phyloP scores from a whole-genome alignment of 30 jellyfish, hydroid and myxozoan genomes.

The Turritopsis dohrnii region DNA sequence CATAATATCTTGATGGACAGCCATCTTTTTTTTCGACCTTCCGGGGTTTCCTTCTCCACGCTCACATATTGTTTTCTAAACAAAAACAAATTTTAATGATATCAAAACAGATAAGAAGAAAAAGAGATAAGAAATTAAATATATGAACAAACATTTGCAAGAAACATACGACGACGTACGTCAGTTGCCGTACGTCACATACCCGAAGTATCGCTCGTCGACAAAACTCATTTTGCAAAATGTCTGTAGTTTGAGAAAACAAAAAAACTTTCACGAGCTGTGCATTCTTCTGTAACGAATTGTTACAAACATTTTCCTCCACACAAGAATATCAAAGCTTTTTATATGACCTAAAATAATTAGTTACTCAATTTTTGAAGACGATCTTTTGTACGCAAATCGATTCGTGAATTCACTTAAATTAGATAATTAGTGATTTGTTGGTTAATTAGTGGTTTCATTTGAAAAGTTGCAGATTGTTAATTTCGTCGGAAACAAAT shows the following conservation, averaged over 20 bases:
- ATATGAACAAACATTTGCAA: no score
- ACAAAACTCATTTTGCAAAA: background rate
- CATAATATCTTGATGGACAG: constrained; percentile 45
- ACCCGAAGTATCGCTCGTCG: background rate
- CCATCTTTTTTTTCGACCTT: constrained; percentile 48
- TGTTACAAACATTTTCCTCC: background rate
- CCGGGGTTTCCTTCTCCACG: constrained; percentile 14
- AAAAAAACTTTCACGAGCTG: background rate
- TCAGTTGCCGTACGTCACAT: background rate
- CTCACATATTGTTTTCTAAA: constrained; percentile 12
- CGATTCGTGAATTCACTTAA: background rate
- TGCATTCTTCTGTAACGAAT: background rate
- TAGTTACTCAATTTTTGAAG: background rate
- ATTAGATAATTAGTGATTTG: background rate
- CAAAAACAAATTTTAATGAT: background rate
- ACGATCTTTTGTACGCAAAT: background rate
- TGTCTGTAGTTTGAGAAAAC: background rate
- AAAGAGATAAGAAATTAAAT: no score
- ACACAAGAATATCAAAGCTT: no score
- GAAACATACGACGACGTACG: no score
- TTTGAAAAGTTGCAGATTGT: background rate
- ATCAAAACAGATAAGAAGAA: background rate
- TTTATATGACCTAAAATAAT: background rate
- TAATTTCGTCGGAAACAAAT: background rate
- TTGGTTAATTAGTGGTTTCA: background rate